A percentile compares a stretch with the other conserved stretches of the same genome.
Conservation (phyloP, 2,888 invertebrate species). For the Barypeithes pellucidus region DNA sequence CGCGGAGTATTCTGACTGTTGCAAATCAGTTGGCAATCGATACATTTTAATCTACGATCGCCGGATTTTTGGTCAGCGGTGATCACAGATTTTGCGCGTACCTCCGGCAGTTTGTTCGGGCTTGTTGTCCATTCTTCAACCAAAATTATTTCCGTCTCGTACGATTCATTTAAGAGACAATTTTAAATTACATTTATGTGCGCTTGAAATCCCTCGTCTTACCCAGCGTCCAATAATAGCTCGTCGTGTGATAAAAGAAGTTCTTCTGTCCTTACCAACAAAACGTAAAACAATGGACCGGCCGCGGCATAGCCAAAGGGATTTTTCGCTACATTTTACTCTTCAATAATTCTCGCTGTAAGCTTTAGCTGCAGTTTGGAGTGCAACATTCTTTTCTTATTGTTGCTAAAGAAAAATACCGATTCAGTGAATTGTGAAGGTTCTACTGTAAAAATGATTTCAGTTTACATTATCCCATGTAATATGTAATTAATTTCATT, state of each 20-base stretch:
- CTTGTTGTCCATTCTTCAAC: too few species aligned
- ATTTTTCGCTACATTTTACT: conserved; percentile 13
- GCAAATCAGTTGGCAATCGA: too few species aligned
- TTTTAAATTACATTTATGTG: background rate
- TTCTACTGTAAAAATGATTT: background rate
- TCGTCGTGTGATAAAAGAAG: background rate
- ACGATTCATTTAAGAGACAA: too few species aligned
- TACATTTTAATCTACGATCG: too few species aligned
- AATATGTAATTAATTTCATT: too few species aligned
- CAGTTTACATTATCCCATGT: conserved; percentile 13
- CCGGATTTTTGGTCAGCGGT: too few species aligned
- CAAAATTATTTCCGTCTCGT: too few species aligned
- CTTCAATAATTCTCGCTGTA: conserved; percentile 21
- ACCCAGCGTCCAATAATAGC: too few species aligned
- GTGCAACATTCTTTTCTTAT: background rate
- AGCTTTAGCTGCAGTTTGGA: conserved; percentile 3
- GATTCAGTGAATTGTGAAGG: background rate
- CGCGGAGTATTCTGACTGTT: too few species aligned
- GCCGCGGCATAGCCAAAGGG: background rate
- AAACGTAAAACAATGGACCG: conserved; percentile 26
- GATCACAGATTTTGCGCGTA: too few species aligned
- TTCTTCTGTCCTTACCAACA: conserved; percentile 13
- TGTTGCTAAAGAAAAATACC: conserved; percentile 11
- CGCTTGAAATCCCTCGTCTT: background rate
- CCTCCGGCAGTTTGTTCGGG: too few species aligned